Evolutionary conservation across 2,888 invertebrate genomes (phyloP).

Genomic region (Cordylochernes scorpioides): DNA sequence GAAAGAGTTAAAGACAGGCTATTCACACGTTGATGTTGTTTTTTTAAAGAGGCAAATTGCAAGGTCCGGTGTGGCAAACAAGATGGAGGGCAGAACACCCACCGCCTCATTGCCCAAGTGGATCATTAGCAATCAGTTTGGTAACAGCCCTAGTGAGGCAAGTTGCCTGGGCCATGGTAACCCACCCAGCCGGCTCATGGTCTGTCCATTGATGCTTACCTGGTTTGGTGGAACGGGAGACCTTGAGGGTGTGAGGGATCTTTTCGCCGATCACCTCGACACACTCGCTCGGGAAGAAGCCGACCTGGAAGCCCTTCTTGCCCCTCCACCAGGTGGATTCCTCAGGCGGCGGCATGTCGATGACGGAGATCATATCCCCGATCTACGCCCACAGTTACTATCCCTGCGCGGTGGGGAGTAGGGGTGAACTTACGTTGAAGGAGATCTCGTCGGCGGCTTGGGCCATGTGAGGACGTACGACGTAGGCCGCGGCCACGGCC

Average conservation of each 20-base stretch:
- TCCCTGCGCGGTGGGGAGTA: not conserved
- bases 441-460: slow-evolving; percentile 11
- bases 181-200: too few species aligned
- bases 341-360: slow-evolving; percentile 84
- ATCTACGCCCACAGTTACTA: slow-evolving; percentile 33
- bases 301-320: slow-evolving; percentile 56
- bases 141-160: too few species aligned
- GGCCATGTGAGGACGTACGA: slow-evolving; percentile 36
- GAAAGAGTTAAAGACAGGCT: too few species aligned
- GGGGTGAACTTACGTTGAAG: slow-evolving; percentile 6
- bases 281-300: slow-evolving; percentile 86
- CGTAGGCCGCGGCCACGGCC: slow-evolving; percentile 89
- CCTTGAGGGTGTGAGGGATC: slow-evolving; percentile 35
- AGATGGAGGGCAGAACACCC: too few species aligned
- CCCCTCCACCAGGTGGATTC: slow-evolving; percentile 92
- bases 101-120: too few species aligned
- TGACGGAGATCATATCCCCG: slow-evolving; percentile 94
- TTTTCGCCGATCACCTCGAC: slow-evolving; percentile 78
- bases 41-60: too few species aligned
- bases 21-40: too few species aligned
- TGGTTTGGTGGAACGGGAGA: slow-evolving; percentile 19
- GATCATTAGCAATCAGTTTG: too few species aligned
- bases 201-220: slow-evolving; percentile 19
- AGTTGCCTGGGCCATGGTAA: too few species aligned
- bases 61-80: too few species aligned